Conservation (phyloP, 2,797 vertebrate genomes). For the Lagodon rhomboides region DNA sequence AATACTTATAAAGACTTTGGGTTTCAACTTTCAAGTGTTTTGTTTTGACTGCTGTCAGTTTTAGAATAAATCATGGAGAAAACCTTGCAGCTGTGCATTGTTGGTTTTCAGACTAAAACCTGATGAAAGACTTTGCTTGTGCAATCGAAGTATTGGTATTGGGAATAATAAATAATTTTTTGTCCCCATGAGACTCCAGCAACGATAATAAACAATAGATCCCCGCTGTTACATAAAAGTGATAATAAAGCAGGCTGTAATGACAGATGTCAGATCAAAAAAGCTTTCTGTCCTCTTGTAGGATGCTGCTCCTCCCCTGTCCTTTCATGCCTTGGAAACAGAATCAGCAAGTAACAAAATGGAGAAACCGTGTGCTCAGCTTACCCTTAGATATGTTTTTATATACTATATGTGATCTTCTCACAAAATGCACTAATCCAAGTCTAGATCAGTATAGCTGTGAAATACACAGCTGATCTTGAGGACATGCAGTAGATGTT, state of each 20-base stretch:
- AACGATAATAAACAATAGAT: slow-evolving; percentile 35
- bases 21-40: neutral
- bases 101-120: slow-evolving; percentile 24
- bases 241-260: slow-evolving; percentile 26
- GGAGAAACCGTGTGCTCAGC: neutral
- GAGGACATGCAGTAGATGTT: no score
- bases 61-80: neutral
- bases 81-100: neutral
- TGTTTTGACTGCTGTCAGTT: neutral
- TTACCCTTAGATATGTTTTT: neutral
- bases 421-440: neutral
- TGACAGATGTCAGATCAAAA: slow-evolving; percentile 42
- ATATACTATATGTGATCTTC: neutral
- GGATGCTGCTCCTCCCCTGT: neutral
- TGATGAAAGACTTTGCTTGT: slow-evolving; percentile 19
- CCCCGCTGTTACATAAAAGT: slow-evolving; percentile 9
- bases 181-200: slow-evolving; percentile 5
- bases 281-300: slow-evolving; percentile 18
- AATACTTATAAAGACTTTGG: neutral
- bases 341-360: slow-evolving; percentile 8
- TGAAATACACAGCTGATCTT: neutral
- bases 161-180: slow-evolving; percentile 10
- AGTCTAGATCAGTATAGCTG: neutral
- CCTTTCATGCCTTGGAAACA: slow-evolving; percentile 10
- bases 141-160: slow-evolving; percentile 7